Conservation (phyloP, 2,888 invertebrate genomes). For the Stegophylla sp. region DNA sequence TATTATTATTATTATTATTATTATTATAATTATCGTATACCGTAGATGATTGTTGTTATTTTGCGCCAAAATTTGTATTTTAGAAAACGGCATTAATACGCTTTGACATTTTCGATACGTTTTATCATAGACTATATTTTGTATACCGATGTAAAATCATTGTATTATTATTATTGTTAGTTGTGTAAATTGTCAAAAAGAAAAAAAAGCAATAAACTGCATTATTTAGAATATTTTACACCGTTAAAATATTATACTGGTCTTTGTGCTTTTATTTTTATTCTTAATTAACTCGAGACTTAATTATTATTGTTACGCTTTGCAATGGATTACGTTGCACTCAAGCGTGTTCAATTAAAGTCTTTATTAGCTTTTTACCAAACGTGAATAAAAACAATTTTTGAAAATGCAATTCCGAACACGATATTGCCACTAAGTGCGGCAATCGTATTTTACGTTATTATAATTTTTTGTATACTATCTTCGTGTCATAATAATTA, state of each 20-base stretch:
- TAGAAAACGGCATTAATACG: neutral
- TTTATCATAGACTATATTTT: too few relatives aligned
- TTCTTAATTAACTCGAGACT: neutral
- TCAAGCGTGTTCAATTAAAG: neutral
- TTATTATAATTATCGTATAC: slow-evolving; percentile 11
- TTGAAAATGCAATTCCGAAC: too few relatives aligned
- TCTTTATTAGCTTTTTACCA: neutral
- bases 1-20: neutral
- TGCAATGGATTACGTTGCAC: neutral
- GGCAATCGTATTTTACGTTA: neutral
- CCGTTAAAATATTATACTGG: neutral
- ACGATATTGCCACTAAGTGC: too few relatives aligned
- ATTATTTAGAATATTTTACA: neutral
- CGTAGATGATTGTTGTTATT: slow-evolving; percentile 2
- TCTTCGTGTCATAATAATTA: too few relatives aligned
- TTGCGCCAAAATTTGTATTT: neutral
- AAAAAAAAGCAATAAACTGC: neutral
- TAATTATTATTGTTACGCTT: neutral
- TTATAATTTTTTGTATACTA: neutral
- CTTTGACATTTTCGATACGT: slow-evolving; percentile 26
- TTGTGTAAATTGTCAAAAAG: too few relatives aligned
- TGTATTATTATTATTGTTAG: neutral
- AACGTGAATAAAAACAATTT: too few relatives aligned
- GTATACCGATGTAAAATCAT: neutral
- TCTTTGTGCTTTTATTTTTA: slow-evolving; percentile 19